Evolutionary conservation across 1,140 invertebrate genomes (phyloP).

Genomic region (Musca vetustissima): DNA sequence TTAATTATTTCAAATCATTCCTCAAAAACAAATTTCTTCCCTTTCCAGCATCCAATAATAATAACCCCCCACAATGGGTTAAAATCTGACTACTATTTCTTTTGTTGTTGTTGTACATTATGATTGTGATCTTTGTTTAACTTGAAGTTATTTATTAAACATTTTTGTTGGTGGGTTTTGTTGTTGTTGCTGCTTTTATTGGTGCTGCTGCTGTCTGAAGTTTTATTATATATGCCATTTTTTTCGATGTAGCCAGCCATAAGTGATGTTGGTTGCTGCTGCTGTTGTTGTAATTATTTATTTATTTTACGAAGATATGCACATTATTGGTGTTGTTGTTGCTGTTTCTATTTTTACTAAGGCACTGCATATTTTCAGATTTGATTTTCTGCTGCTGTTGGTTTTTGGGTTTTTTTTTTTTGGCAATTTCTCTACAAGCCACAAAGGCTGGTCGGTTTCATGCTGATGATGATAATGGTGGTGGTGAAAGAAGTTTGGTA

Average conservation of each 20-base stretch:
- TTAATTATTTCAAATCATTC: too few species aligned
- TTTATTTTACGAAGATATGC: background rate
- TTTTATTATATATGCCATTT: constrained; percentile 6
- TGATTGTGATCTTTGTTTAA: constrained; percentile 15
- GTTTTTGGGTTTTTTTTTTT: background rate
- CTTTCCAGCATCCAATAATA: too few species aligned
- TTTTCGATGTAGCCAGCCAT: background rate
- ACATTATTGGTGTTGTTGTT: background rate
- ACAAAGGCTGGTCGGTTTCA: too few species aligned
- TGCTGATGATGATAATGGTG: background rate
- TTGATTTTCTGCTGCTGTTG: too few species aligned
- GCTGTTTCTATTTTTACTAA: background rate
- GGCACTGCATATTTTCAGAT: too few species aligned
- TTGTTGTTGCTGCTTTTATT: too few species aligned
- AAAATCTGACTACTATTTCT: too few species aligned
- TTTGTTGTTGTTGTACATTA: background rate
- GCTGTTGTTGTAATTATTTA: background rate
- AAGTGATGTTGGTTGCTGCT: background rate
- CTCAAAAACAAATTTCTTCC: too few species aligned
- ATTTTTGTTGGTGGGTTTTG: background rate
- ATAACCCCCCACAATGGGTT: too few species aligned
- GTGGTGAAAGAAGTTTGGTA: background rate
- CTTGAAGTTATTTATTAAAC: constrained; percentile 15
- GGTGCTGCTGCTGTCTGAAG: too few species aligned
- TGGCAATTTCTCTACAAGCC: background rate